Percentiles rank a stretch among this genome's conserved stretches.
These are phyloP conservation scores for Corapipo altera DNA, from an alignment of 2,113 vertebrate species.

Conservation along the genomic window DNA sequence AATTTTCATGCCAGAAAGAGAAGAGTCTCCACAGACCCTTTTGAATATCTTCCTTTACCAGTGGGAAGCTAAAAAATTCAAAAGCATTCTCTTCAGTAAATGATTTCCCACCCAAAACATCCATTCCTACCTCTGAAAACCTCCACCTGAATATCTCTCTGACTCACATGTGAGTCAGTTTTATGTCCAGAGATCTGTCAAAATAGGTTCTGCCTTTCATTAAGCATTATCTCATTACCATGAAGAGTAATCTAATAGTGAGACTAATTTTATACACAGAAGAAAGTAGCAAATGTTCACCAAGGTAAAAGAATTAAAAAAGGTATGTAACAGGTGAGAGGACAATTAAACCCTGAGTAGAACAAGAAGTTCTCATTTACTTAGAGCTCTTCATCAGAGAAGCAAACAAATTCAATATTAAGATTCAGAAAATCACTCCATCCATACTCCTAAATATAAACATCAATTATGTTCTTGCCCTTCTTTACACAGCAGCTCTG, in stretches of 20 bases:
- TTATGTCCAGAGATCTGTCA: neutral
- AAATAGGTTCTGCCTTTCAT: neutral
- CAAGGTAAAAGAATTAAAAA: neutral
- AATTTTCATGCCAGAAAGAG: neutral
- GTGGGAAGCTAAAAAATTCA: neutral
- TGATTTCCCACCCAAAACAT: neutral
- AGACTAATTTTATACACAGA: neutral
- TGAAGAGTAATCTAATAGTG: neutral
- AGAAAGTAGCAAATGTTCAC: neutral
- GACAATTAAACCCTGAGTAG: neutral
- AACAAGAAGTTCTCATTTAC: neutral
- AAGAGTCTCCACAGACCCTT: neutral
- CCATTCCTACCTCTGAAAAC: neutral
- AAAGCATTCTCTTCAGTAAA: neutral
- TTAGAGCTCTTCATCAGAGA: neutral
- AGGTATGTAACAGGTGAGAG: neutral
- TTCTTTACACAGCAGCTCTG: neutral
- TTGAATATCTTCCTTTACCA: neutral
- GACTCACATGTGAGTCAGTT: neutral
- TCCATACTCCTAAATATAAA: neutral
- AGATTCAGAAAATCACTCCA: neutral
- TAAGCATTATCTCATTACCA: neutral
- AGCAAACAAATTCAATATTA: neutral
- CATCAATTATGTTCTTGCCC: neutral
- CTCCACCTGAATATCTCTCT: neutral